Base-by-base conservation (phyloP, 1,140 invertebrate genomes). In the Atta cephalotes region DNA sequence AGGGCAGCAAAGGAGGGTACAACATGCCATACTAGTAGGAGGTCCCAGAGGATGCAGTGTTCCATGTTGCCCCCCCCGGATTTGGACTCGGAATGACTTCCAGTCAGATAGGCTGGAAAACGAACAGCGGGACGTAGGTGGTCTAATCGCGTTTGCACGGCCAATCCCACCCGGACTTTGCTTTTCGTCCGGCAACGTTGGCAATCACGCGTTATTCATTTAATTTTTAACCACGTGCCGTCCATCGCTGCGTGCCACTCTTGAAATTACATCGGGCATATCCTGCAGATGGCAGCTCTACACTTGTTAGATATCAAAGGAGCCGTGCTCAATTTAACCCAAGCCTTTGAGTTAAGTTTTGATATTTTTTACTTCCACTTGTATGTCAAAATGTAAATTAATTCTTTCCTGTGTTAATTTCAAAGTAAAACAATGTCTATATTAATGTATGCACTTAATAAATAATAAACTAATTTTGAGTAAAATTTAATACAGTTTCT, bases 191-290 rank as follows among this genome's bases (percentile, higher is more conserved):
- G 21, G 56, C 51, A 85, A 39, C 31, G 88, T 88, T 80, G 63
- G 85, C 86, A 86, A 89, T 87, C 74, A 28, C 56, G 87, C 87
- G 87, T 60, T 49, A 45, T 85, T 58, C 87, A 82, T 74, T 89
- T 89, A 89, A 89, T 89, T 84, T 89, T 89, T 89, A 89, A 89
- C 88, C 68, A 88, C 65, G 87, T 58, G 39, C 31, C 62, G 39
- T 56, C n/a, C 58, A 21, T 21, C 58, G 49, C 49, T 16, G n/a
- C 39, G 14, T 28, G 58, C 88, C 88, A 89, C 63, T 89, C 82
- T 79, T 65, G 76, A 72, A 89, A 89, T 89, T 89, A 71, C 88
- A 39, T 39, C 53, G 58, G 72, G 10, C 60, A 16, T 31, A 56
- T 77, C 62, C 28, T 21, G 62, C 76, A 60, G 5, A 39, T 51